These are phyloP conservation scores for Etheostoma perlongum DNA, from an alignment of 2,797 vertebrate species.

Conservation along the genomic window DNA sequence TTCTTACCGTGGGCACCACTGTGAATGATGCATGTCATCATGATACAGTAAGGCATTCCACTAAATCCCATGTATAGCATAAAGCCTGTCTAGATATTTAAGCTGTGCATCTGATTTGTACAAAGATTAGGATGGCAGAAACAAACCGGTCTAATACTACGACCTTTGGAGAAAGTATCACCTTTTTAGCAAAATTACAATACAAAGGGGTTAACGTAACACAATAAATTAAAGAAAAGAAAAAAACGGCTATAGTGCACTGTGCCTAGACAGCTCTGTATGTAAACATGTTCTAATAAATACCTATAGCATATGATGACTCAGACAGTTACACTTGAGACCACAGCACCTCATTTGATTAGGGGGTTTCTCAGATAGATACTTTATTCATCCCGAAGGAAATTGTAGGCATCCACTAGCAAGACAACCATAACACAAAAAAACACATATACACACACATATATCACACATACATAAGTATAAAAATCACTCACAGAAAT, in stretches of 20 bases:
- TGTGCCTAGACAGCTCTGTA: too few relatives aligned
- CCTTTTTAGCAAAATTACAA: background rate
- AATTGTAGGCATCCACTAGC: too few relatives aligned
- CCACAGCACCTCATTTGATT: background rate
- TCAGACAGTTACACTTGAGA: background rate
- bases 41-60: background rate
- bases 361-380: background rate
- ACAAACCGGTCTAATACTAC: background rate
- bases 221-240: background rate
- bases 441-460: too few relatives aligned
- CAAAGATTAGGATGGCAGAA: background rate
- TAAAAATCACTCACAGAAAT: too few relatives aligned
- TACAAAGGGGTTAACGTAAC: background rate
- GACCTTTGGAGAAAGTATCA: background rate
- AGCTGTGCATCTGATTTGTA: background rate
- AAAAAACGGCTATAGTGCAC: too few relatives aligned
- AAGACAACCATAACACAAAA: too few relatives aligned
- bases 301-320: too few relatives aligned
- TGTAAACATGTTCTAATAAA: background rate
- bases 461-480: too few relatives aligned
- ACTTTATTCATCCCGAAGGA: too few relatives aligned
- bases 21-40: constrained; percentile 12
- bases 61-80: background rate
- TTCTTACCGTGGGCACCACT: background rate
- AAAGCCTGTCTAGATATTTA: background rate